Evolutionary conservation across 2,113 vertebrate species (phyloP).

Genomic region (Sturnira hondurensis): DNA sequence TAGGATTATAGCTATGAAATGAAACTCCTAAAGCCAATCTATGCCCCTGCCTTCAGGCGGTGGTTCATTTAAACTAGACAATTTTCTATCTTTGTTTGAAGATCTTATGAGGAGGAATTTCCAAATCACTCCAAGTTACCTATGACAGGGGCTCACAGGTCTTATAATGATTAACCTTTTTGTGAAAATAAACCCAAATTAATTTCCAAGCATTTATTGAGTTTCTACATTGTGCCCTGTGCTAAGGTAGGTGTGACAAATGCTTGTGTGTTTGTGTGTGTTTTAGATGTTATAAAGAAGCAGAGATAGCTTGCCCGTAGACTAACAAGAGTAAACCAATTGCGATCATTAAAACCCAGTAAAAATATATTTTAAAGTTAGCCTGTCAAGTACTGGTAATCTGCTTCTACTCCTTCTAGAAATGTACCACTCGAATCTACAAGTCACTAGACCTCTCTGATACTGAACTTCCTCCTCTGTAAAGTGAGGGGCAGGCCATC

Average conservation of each 20-base stretch:
- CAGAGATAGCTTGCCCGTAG: neutral
- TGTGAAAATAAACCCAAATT: conserved; percentile 52
- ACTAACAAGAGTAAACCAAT: neutral
- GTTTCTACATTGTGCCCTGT: neutral
- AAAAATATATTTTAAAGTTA: neutral
- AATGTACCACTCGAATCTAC: neutral
- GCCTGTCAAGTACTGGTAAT: neutral
- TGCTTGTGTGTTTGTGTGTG: neutral
- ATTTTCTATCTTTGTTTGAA: conserved; percentile 71
- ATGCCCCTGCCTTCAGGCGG: conserved; percentile 57
- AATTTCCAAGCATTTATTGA: conserved; percentile 44
- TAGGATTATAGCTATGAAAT: conserved; percentile 70
- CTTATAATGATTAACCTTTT: conserved; percentile 55
- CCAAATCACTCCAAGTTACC: conserved; percentile 58
- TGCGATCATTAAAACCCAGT: neutral
- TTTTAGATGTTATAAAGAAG: neutral
- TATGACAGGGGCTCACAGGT: conserved; percentile 35
- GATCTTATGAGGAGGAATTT: conserved; percentile 70
- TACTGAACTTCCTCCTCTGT: neutral
- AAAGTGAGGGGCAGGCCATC: neutral
- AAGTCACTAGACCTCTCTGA: neutral
- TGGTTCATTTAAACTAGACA: conserved; percentile 61
- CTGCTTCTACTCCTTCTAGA: neutral
- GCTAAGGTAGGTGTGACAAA: neutral
- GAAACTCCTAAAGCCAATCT: conserved; percentile 67